Conservation (phyloP, 2,113 vertebrate species). For the Onychostruthus taczanowskii region DNA sequence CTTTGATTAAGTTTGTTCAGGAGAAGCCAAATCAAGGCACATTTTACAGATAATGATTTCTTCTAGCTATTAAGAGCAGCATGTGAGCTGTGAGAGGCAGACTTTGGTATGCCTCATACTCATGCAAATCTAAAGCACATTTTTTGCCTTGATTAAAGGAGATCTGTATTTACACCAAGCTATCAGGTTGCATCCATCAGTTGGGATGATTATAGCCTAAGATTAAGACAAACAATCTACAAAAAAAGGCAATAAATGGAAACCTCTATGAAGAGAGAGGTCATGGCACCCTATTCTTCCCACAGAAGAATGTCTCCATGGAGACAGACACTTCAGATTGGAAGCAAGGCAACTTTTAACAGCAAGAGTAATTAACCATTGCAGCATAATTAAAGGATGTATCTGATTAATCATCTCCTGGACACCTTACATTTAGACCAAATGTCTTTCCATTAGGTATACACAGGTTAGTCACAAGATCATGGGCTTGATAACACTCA, state of each 20-base stretch:
- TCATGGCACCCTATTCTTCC: neutral
- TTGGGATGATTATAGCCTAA: neutral
- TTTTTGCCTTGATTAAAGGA: neutral
- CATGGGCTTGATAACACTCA: neutral
- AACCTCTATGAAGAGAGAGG: neutral
- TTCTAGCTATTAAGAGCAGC: neutral
- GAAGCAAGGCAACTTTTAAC: slow-evolving; percentile 60
- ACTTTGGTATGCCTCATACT: neutral
- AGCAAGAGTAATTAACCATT: slow-evolving; percentile 55
- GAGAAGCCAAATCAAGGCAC: neutral
- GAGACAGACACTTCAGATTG: slow-evolving; percentile 56
- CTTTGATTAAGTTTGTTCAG: neutral
- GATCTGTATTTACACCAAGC: neutral
- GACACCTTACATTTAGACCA: slow-evolving; percentile 39
- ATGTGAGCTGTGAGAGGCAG: neutral
- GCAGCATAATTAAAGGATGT: slow-evolving; percentile 51
- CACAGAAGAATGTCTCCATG: slow-evolving; percentile 54
- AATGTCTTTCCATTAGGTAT: slow-evolving; percentile 24
- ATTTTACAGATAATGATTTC: neutral
- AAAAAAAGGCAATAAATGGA: neutral
- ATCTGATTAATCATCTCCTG: slow-evolving; percentile 56
- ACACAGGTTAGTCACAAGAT: slow-evolving; percentile 10
- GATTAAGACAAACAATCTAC: neutral
- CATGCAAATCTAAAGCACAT: neutral
- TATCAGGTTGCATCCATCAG: neutral